Evolutionary conservation across 2,888 invertebrate genomes (phyloP).

Genomic region (Mesochorus sp.): DNA sequence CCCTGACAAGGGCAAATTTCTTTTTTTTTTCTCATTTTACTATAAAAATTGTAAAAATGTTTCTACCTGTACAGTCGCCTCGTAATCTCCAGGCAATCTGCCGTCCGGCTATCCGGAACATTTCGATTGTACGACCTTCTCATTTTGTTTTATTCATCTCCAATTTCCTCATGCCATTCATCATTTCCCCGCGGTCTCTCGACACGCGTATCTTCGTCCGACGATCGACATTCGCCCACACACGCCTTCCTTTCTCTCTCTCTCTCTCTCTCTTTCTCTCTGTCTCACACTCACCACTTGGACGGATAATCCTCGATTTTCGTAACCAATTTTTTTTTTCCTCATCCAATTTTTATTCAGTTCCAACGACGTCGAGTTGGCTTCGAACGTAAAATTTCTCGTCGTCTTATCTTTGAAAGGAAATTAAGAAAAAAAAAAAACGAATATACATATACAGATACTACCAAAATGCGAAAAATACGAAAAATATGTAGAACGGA

Average conservation of each 20-base stretch:
- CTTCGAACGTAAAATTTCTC: too few species aligned
- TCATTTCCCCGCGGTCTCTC: conserved; percentile 75
- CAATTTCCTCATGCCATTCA: conserved; percentile 72
- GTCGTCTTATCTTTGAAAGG: too few species aligned
- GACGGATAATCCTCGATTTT: too few species aligned
- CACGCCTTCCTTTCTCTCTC: conserved; percentile 19
- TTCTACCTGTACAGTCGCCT: conserved; percentile 84
- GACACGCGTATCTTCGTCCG: conserved; percentile 66
- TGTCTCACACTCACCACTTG: too few species aligned
- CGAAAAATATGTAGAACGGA: too few species aligned
- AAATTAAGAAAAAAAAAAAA: too few species aligned
- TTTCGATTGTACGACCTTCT: conserved; percentile 83
- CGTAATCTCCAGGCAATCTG: conserved; percentile 84
- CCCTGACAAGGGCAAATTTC: conserved; percentile 79
- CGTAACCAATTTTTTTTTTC: too few species aligned
- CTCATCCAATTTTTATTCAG: too few species aligned
- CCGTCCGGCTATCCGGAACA: conserved; percentile 83
- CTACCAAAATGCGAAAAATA: too few species aligned
- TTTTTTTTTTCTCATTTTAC: background rate
- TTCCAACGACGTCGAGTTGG: background rate
- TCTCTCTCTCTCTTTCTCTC: background rate
- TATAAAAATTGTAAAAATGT: conserved; percentile 5
- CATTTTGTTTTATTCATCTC: conserved; percentile 83
- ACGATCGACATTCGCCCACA: conserved; percentile 66
- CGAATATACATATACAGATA: too few species aligned